A percentile compares a stretch with the other conserved stretches of the same genome.
phyloP scores from a whole-genome alignment of 2,113 vertebrate genomes.

The Symphodus melops region DNA sequence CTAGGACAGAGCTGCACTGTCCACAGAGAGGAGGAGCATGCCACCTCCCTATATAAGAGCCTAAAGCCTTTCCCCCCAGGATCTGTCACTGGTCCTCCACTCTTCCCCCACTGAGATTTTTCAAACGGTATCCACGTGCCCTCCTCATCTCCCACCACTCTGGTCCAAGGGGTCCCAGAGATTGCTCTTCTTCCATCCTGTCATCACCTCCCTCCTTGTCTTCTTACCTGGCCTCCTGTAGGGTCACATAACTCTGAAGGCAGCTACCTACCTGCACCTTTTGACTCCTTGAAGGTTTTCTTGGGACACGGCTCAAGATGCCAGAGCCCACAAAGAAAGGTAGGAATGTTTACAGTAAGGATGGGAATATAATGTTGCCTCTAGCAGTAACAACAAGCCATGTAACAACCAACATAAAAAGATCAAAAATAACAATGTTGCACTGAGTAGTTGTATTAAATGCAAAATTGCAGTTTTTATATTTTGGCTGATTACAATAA shows the following conservation, averaged over 20 bases:
- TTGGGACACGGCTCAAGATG: constrained; percentile 81
- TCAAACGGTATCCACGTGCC: constrained; percentile 54
- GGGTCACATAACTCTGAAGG: constrained; percentile 44
- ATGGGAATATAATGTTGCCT: constrained; percentile 1
- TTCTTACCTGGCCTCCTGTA: constrained; percentile 28
- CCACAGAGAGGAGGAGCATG: constrained; percentile 78
- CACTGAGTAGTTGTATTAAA: not conserved
- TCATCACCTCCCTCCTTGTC: constrained; percentile 40
- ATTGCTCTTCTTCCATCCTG: constrained; percentile 13
- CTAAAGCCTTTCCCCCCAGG: constrained; percentile 70
- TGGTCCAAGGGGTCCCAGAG: constrained; percentile 52
- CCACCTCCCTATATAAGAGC: constrained; percentile 80
- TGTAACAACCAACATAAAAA: not conserved
- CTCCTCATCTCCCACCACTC: constrained; percentile 71
- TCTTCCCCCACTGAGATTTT: constrained; percentile 66
- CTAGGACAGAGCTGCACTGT: constrained; percentile 36
- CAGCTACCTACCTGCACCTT: constrained; percentile 50
- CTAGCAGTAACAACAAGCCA: not conserved
- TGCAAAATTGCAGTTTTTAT: no score
- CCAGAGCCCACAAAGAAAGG: constrained; percentile 87
- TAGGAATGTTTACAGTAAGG: constrained; percentile 59
- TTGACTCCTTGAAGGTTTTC: constrained; percentile 51
- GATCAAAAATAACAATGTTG: not conserved
- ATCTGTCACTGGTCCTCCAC: constrained; percentile 73
- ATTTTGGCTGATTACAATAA: not conserved